Percentiles rank a stretch among this genome's conserved stretches.
Conservation (phyloP, 2,113 vertebrate species). For the Ochotona curzoniae region DNA sequence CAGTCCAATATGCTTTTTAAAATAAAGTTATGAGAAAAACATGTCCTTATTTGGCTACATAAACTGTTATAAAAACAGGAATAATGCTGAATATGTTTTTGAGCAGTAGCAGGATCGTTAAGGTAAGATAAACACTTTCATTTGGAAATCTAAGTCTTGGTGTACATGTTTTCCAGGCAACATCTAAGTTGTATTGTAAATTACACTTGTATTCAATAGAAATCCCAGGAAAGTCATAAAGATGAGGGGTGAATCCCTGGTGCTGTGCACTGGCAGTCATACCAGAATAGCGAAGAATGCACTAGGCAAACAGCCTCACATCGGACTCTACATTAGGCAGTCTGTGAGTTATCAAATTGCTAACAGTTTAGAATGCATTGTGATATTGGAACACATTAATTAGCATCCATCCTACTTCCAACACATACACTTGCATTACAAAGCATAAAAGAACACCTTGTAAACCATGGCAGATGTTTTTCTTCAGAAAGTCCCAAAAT, state of each 20-base stretch:
- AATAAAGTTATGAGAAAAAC: constrained; percentile 16
- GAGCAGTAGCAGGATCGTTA: background rate
- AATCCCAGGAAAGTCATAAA: constrained; percentile 5
- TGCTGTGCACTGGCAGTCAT: background rate
- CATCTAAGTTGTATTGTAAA: constrained; percentile 19
- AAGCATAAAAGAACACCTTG: constrained; percentile 17
- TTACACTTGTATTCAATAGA: background rate
- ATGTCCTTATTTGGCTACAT: background rate
- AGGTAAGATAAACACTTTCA: background rate
- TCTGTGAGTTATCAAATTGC: background rate
- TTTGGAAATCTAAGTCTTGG: background rate
- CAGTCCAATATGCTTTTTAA: constrained; percentile 43
- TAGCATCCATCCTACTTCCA: background rate
- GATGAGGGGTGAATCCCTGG: background rate
- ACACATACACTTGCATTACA: background rate
- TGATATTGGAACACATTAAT: background rate
- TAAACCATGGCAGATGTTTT: background rate
- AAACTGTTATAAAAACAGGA: constrained; percentile 20
- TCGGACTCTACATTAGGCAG: background rate
- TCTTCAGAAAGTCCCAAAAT: constrained; percentile 35
- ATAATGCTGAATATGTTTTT: constrained; percentile 15
- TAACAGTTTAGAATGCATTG: background rate
- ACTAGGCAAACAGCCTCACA: background rate
- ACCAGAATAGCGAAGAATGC: background rate
- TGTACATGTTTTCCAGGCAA: constrained; percentile 4